A percentile compares a stretch with the other conserved stretches of the same genome.
Conservation (phyloP, 37 sponge, comb jelly and placozoan species). For the Chondrilla cf. caribensis region DNA sequence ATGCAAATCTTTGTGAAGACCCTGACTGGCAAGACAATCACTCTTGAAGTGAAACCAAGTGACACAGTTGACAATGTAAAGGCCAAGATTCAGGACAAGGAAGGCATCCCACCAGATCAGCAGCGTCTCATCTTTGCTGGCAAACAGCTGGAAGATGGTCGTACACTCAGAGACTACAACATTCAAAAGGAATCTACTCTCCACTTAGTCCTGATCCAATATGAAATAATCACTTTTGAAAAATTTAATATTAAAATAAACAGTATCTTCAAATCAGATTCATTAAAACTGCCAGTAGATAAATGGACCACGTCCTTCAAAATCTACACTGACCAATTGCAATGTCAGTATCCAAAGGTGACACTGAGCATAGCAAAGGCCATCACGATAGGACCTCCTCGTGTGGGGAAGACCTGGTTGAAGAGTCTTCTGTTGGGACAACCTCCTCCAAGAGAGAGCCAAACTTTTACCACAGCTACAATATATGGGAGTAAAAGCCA, state of each 20-base stretch:
- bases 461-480: background rate
- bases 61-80: slow-evolving; percentile 98
- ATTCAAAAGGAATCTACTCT: slow-evolving; percentile 51
- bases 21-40: slow-evolving; percentile 95
- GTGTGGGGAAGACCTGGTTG: slow-evolving; percentile 8
- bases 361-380: background rate
- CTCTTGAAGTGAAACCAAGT: slow-evolving; percentile 90
- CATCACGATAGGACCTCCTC: background rate
- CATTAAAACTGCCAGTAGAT: too few species aligned
- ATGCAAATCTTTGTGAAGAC: slow-evolving; percentile 99
- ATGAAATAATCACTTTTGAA: too few species aligned
- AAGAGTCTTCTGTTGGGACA: background rate
- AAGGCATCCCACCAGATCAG: slow-evolving; percentile 97
- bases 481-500: too few species aligned
- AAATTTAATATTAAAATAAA: too few species aligned
- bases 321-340: too few species aligned
- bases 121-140: slow-evolving; percentile 97
- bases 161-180: slow-evolving; percentile 24
- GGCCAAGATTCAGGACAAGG: slow-evolving; percentile 96
- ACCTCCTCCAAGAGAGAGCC: background rate
- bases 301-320: too few species aligned
- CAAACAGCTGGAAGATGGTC: slow-evolving; percentile 65
- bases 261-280: too few species aligned
- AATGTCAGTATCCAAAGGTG: background rate
- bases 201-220: slow-evolving; percentile 78